Evolutionary conservation across 2,797 vertebrate genomes (phyloP).

Genomic region (Peromyscus nudipes): DNA sequence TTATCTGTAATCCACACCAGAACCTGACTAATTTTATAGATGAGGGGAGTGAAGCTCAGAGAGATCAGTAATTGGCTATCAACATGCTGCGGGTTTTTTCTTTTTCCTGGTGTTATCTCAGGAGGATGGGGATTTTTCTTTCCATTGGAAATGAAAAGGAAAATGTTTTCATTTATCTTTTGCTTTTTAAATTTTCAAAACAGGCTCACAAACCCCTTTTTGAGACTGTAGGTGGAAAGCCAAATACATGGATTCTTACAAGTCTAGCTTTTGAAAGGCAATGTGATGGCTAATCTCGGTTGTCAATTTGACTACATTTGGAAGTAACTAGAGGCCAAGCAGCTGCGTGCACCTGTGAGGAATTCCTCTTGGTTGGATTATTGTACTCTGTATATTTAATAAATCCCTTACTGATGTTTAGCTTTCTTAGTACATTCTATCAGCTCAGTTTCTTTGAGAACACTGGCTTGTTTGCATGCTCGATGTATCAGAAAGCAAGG

Average conservation of each 20-base stretch:
- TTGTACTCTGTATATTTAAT: background rate
- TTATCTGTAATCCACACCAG: background rate
- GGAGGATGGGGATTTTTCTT: background rate
- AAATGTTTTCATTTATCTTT: constrained; percentile 29
- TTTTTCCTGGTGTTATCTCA: background rate
- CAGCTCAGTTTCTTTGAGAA: background rate
- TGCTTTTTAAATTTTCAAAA: constrained; percentile 26
- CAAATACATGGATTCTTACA: background rate
- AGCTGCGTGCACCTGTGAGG: background rate
- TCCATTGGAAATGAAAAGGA: constrained; percentile 17
- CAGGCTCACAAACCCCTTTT: background rate
- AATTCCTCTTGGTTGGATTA: background rate
- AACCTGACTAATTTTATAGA: background rate
- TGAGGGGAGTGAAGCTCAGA: background rate
- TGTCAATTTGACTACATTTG: background rate
- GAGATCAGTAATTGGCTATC: background rate
- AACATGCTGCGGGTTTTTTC: background rate
- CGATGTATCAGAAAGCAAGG: background rate
- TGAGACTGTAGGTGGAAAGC: background rate
- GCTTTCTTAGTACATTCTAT: background rate
- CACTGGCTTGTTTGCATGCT: background rate
- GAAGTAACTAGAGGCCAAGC: background rate
- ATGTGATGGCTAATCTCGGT: background rate
- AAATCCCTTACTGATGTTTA: background rate
- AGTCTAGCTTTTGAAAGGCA: background rate